Evolutionary conservation across 2,797 vertebrate genomes (phyloP), one percentile per base, ranked within the genome.

Genomic region (Brachyalestes nurse): DNA sequence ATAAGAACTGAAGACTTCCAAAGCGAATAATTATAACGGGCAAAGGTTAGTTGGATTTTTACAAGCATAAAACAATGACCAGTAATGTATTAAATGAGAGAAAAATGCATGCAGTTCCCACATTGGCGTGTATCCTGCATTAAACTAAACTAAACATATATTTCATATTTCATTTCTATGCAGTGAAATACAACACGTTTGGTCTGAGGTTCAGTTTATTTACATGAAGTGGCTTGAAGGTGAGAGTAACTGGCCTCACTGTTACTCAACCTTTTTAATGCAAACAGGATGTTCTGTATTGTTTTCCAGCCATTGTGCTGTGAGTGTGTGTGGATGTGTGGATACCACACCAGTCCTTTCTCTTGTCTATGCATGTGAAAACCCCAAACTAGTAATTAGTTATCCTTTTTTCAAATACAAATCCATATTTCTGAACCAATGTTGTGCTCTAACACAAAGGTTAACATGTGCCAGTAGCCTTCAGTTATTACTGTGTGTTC

Each of bases 371-470:
- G 88, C 85, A 81, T 83, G 91, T 93, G 89, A 93, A 95, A 93
- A 92, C 92, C 91, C 90, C 89, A 91, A 94, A 91, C 89, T 83
- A 77, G 82, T 91, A 93, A 92, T 94, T 92, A 93, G 92, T 92
- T 92, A 91, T 91, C 88, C 86, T 86, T 86, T 89, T 85, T 84
- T 82, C 88, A 91, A 91, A 91, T 92, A 92, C 90, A 93, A 92
- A 93, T 94, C 91, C 91, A 94, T 94, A 94, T 93, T 94, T 95
- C 89, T 89, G 75, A 88, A 92, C 89, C 87, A 92, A 92, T 92
- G 90, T 93, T 93, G 88, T 88, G 87, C 85, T 92, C 77, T 77
- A 89, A 92, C 92, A 93, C 92, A 93, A 93, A 94, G 89, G 88
- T 88, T 88, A 91, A 94, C 92, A 93, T 92, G 91, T 94, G 92